Conservation (phyloP, 30 jellyfish, hydroid and myxozoan species). For the Turritopsis rubra region DNA sequence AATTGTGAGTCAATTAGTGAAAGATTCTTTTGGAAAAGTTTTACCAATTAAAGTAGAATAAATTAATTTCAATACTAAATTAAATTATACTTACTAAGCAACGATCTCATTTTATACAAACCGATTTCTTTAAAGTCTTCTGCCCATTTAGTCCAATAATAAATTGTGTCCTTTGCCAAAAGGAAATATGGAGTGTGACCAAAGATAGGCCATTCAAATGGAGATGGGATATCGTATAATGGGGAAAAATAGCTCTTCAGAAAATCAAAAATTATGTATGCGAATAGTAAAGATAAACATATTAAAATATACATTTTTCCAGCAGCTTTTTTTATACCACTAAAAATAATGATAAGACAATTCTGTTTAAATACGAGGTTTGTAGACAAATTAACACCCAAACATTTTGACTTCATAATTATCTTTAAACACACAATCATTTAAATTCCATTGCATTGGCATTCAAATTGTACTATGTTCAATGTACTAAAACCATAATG, state of each 20-base stretch:
- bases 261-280: background rate
- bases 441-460: too few relatives aligned
- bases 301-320: background rate
- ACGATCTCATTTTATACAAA: background rate
- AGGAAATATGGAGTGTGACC: background rate
- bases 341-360: too few relatives aligned
- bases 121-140: background rate
- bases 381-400: too few relatives aligned
- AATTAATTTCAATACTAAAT: too few relatives aligned
- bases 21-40: too few relatives aligned
- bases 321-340: background rate
- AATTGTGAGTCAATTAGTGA: too few relatives aligned
- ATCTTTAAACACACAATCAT: too few relatives aligned
- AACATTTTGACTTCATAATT: too few relatives aligned
- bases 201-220: background rate
- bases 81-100: conserved; percentile 15
- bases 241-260: background rate
- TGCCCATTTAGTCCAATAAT: background rate
- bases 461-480: too few relatives aligned
- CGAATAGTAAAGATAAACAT: background rate
- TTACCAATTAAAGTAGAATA: too few relatives aligned
- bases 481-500: too few relatives aligned
- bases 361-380: too few relatives aligned
- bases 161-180: background rate
- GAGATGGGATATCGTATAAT: conserved; percentile 5